Evolutionary conservation across 2,888 invertebrate genomes (phyloP), one percentile per base, ranked within the genome.

Genomic region (Leptinotarsa rubiginosa): DNA sequence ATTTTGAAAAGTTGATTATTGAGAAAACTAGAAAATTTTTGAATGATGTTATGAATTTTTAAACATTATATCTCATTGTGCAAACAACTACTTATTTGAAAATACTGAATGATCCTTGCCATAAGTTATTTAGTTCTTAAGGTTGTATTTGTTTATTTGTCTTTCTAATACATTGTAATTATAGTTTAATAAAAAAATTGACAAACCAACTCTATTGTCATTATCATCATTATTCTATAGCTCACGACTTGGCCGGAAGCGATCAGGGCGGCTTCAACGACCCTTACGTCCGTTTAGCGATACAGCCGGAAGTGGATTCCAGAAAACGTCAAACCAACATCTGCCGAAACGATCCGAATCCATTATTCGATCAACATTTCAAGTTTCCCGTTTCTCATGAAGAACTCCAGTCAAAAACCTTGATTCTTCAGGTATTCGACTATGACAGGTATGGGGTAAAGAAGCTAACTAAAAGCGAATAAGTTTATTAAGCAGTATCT

Each of bases 321-420:
- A 91, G 96, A 65, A 95, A 95, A 78, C 91, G 97, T 4, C 96
- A 97, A 87, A 96, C 96, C 0, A 92, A 93, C 16, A 95, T 96
- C 65, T 94, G 95, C 85, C 90, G 95, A 75, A 95, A 95, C 85
- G 94, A 96, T 82, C 91, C 94, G 12, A 95, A 96, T 88, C 96
- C 96, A 0, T 93, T 94, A 88, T 97, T 96, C 87, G 95, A 97
- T 89, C 96, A 97, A 86, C 94, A 95, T 86, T 97, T 97, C 89
- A 97, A 96, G 88, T 97, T 97, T 86, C 96, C 97, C 1, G 94
- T 97, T 12, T 95, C 96, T 16, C 94, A 95, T 81, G 96, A 97
- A 81, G 96, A 97, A 80, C 89, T 97, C 64, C 92, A 92, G 70
- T 94, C 95, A 74, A 95, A 95, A 87, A 93, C 92, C 31, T 88